Conservation (phyloP, 2,797 vertebrate species). For the Hyperoplus lanceolatus region DNA sequence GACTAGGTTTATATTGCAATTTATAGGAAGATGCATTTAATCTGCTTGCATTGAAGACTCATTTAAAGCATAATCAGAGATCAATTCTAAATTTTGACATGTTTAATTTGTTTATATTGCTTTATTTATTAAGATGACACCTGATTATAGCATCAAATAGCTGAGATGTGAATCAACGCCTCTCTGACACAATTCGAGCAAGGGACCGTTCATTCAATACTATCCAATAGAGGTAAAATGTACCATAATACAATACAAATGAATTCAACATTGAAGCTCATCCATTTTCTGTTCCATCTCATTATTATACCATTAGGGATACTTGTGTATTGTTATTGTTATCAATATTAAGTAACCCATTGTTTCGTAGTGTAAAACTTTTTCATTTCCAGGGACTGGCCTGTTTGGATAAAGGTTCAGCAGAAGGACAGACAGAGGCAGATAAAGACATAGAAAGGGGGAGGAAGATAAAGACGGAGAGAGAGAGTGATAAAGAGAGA, state of each 20-base stretch:
- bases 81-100: slow-evolving; percentile 66
- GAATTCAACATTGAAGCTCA: not conserved
- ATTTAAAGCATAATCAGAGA: slow-evolving; percentile 69
- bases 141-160: slow-evolving; percentile 34
- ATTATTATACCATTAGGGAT: slow-evolving; percentile 18
- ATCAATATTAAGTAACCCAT: not conserved
- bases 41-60: slow-evolving; percentile 49
- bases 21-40: slow-evolving; percentile 67
- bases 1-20: slow-evolving; percentile 61
- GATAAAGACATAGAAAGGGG: slow-evolving; percentile 2
- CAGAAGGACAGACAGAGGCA: slow-evolving; percentile 6
- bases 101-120: slow-evolving; percentile 64
- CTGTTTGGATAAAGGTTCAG: slow-evolving; percentile 33
- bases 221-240: slow-evolving; percentile 5
- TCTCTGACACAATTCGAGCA: slow-evolving; percentile 23
- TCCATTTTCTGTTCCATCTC: not conserved
- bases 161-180: slow-evolving; percentile 38
- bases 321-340: not conserved
- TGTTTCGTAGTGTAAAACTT: slow-evolving; percentile 31
- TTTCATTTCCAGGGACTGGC: slow-evolving; percentile 29
- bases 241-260: slow-evolving; percentile 15
- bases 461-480: not conserved
- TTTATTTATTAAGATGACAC: slow-evolving; percentile 60
- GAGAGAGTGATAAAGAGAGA: not conserved
- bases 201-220: not conserved